A percentile compares a stretch with the other conserved stretches of the same genome.
phyloP scores from a whole-genome alignment of 2,888 invertebrate species.

The Eupithecia insigniata region DNA sequence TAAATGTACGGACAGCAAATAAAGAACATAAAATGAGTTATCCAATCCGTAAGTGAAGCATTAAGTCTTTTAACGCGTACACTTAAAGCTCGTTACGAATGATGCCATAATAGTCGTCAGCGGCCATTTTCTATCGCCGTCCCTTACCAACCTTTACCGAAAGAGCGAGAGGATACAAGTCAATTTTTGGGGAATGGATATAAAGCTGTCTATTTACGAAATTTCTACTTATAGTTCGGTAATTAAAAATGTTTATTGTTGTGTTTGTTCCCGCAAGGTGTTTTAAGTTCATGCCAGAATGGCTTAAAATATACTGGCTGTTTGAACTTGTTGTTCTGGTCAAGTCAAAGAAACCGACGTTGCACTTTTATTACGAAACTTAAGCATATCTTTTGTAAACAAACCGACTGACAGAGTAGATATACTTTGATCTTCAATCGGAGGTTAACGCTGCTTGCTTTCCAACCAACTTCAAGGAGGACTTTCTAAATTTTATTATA shows the following conservation, averaged over 20 bases:
- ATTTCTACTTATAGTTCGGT: slow-evolving; percentile 54
- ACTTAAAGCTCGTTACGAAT: slow-evolving; percentile 38
- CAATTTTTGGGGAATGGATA: slow-evolving; percentile 54
- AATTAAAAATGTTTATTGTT: slow-evolving; percentile 56
- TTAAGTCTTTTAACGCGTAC: slow-evolving; percentile 48
- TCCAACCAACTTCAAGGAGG: too few species aligned
- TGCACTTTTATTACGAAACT: slow-evolving; percentile 18
- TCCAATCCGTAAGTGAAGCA: slow-evolving; percentile 46
- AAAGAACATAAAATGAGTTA: slow-evolving; percentile 48
- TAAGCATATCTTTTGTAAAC: not conserved
- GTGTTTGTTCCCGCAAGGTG: slow-evolving; percentile 38
- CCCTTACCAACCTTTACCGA: slow-evolving; percentile 47
- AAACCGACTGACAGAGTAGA: not conserved
- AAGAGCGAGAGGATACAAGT: slow-evolving; percentile 57
- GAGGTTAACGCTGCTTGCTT: not conserved
- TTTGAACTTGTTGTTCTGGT: slow-evolving; percentile 30
- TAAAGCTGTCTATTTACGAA: slow-evolving; percentile 57
- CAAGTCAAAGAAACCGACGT: slow-evolving; percentile 23
- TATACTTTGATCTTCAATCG: not conserved
- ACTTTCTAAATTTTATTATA: too few species aligned
- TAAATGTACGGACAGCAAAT: slow-evolving; percentile 38
- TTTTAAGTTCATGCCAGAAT: slow-evolving; percentile 39
- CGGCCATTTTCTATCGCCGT: slow-evolving; percentile 48
- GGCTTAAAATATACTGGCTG: slow-evolving; percentile 32
- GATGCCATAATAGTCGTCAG: slow-evolving; percentile 39